Percentiles rank a stretch among this genome's conserved stretches.
phyloP scores from a whole-genome alignment of 2,113 vertebrate genomes.

The Toxotes chatareus region DNA sequence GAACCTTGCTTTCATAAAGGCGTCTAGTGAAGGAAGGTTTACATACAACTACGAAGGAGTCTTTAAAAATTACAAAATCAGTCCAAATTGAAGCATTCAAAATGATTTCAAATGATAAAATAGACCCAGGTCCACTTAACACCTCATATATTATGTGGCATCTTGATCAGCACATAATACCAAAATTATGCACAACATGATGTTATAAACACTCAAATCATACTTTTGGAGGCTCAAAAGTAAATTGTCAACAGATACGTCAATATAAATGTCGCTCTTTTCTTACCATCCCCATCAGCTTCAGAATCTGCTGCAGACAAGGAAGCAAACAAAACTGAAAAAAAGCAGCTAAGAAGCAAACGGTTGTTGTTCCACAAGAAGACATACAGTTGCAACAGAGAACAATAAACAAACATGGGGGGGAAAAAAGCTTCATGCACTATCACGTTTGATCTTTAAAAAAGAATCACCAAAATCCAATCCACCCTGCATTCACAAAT shows the following conservation, averaged over 20 bases:
- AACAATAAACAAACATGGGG: slow-evolving; percentile 2
- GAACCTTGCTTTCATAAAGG: background rate
- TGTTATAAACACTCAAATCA: slow-evolving; percentile 34
- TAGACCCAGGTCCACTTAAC: slow-evolving; percentile 6
- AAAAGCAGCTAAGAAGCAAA: slow-evolving; percentile 60
- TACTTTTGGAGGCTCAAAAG: slow-evolving; percentile 24
- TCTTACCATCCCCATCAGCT: slow-evolving; percentile 75
- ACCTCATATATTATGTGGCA: slow-evolving; percentile 62
- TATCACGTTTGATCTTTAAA: background rate
- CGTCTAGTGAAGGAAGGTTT: background rate
- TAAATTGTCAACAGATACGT: slow-evolving; percentile 11
- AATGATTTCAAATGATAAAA: slow-evolving; percentile 51
- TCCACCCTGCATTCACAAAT: background rate
- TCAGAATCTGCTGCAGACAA: slow-evolving; percentile 76
- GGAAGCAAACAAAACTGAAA: slow-evolving; percentile 73
- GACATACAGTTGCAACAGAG: slow-evolving; percentile 1
- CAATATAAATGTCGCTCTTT: slow-evolving; percentile 21
- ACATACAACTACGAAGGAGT: background rate
- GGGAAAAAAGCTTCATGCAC: slow-evolving; percentile 29
- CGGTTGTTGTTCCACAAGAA: slow-evolving; percentile 7
- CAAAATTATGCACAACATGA: slow-evolving; percentile 6
- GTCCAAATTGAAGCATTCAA: slow-evolving; percentile 61
- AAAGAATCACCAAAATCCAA: background rate
- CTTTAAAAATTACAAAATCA: slow-evolving; percentile 17
- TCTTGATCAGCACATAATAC: slow-evolving; percentile 58